Percentiles rank a stretch among this genome's conserved stretches.
Conservation (phyloP, 2,797 vertebrate genomes). For the Cetoscarus ocellatus region DNA sequence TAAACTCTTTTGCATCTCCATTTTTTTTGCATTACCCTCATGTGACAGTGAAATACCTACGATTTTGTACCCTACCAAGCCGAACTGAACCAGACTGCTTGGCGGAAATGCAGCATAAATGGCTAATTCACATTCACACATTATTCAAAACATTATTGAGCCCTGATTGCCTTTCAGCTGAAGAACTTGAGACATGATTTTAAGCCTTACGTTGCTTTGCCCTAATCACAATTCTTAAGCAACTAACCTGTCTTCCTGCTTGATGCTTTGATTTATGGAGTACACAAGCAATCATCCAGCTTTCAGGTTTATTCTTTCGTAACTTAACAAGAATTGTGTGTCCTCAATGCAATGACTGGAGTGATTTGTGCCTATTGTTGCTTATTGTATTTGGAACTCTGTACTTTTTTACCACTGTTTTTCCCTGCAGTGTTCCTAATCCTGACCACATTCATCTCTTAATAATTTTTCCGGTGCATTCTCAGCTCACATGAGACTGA, state of each 20-base stretch:
- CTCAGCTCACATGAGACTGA: slow-evolving; percentile 8
- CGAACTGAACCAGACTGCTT: too few relatives aligned
- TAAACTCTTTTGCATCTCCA: too few relatives aligned
- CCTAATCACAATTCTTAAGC: background rate
- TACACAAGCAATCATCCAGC: background rate
- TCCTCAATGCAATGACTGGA: background rate
- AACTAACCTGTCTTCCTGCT: slow-evolving; percentile 23
- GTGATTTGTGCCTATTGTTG: background rate
- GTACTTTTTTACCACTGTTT: background rate
- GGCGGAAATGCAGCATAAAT: too few relatives aligned
- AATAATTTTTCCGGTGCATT: slow-evolving; percentile 10
- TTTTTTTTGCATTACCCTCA: too few relatives aligned
- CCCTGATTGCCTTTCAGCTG: too few relatives aligned
- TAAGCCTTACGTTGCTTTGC: too few relatives aligned
- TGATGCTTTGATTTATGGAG: slow-evolving; percentile 5
- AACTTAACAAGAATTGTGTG: slow-evolving; percentile 1
- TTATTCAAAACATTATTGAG: too few relatives aligned
- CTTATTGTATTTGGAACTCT: background rate
- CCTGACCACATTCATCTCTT: slow-evolving; percentile 27
- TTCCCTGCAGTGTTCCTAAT: slow-evolving; percentile 26
- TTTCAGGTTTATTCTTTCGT: background rate
- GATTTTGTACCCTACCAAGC: too few relatives aligned
- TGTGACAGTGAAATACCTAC: too few relatives aligned
- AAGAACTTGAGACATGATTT: too few relatives aligned
- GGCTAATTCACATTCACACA: too few relatives aligned